phyloP scores from a whole-genome alignment of 92 coral and sea anemone genomes.

The Porites evermanni region DNA sequence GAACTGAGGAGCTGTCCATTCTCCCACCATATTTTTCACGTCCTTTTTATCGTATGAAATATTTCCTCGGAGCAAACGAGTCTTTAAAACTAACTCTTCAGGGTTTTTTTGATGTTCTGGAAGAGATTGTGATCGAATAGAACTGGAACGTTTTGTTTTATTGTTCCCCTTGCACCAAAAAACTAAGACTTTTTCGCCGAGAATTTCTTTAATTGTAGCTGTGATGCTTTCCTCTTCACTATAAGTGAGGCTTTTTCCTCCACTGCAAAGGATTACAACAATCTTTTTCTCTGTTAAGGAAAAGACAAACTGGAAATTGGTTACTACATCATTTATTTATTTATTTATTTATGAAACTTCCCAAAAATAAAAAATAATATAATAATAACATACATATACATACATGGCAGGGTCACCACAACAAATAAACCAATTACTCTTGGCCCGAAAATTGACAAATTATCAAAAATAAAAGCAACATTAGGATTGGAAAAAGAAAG shows the following conservation, averaged over 20 bases:
- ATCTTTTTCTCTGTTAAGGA: slow-evolving; percentile 12
- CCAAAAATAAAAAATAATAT: too few relatives aligned
- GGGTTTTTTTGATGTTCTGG: neutral
- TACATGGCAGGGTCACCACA: too few relatives aligned
- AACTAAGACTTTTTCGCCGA: slow-evolving; percentile 3
- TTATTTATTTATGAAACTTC: too few relatives aligned
- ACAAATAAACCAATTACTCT: too few relatives aligned
- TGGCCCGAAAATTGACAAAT: too few relatives aligned
- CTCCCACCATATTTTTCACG: neutral
- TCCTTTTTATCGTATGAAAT: neutral
- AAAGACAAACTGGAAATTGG: neutral
- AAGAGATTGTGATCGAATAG: neutral
- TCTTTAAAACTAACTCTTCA: neutral
- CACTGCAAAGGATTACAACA: slow-evolving; percentile 6
- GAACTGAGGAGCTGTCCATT: neutral
- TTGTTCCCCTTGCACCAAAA: slow-evolving; percentile 11
- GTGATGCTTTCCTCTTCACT: neutral
- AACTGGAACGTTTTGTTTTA: neutral
- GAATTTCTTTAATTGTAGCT: neutral
- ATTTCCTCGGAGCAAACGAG: neutral
- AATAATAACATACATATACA: too few relatives aligned
- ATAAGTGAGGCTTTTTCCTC: neutral
- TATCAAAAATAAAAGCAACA: too few relatives aligned
- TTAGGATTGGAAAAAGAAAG: too few relatives aligned
- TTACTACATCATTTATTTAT: too few relatives aligned